phyloP scores from a whole-genome alignment of 2,888 invertebrate genomes.

The Ypsolopha sequella region DNA sequence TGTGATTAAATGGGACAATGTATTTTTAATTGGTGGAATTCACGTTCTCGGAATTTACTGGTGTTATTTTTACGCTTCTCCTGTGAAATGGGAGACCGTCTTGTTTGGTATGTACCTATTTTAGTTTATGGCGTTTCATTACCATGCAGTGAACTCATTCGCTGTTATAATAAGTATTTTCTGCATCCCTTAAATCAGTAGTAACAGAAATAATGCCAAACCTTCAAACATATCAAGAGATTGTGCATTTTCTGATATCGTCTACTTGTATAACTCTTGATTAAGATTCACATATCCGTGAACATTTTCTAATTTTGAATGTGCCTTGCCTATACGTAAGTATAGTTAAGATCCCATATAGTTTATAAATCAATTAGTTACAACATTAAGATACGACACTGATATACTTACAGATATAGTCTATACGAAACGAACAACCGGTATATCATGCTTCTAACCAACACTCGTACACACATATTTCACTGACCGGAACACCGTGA shows the following conservation, averaged over 20 bases:
- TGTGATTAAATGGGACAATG: conserved; percentile 54
- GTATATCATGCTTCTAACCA: no score
- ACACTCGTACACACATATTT: no score
- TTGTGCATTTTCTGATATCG: background rate
- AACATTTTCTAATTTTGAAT: background rate
- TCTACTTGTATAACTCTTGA: background rate
- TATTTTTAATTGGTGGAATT: conserved; percentile 40
- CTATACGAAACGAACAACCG: no score
- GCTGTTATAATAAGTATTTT: no score
- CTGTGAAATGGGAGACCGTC: conserved; percentile 54
- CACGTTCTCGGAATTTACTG: conserved; percentile 49
- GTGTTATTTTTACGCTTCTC: conserved; percentile 49
- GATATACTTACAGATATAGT: no score
- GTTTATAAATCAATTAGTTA: no score
- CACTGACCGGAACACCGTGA: no score
- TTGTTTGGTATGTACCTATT: conserved; percentile 41
- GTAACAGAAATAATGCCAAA: background rate
- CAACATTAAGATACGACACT: no score
- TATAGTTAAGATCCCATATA: no score
- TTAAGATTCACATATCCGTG: conserved; percentile 16
- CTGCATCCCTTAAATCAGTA: background rate
- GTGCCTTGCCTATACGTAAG: no score
- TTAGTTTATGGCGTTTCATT: background rate
- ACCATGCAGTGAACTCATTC: no score
- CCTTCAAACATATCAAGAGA: background rate